Conservation (phyloP, 2,888 invertebrate species). For the Leptopterna dolabrata region DNA sequence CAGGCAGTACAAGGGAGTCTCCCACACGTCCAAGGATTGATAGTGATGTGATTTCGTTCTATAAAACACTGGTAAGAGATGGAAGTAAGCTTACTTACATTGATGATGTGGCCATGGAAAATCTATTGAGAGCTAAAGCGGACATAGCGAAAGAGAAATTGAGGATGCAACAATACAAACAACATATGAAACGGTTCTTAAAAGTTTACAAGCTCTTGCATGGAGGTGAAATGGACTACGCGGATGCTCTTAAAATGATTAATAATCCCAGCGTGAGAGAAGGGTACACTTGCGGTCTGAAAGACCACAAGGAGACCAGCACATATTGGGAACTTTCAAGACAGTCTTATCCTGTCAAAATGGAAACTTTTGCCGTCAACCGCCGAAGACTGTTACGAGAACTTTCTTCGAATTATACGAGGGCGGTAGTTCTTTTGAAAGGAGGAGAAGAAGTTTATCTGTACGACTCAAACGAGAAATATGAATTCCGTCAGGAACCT, state of each 20-base stretch:
- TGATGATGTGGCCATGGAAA: slow-evolving; percentile 35
- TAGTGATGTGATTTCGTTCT: neutral
- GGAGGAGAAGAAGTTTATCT: slow-evolving; percentile 40
- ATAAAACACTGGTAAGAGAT: neutral
- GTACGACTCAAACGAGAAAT: slow-evolving; percentile 23
- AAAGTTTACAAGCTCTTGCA: slow-evolving; percentile 32
- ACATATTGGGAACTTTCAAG: slow-evolving; percentile 9
- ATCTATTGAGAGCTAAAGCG: slow-evolving; percentile 21
- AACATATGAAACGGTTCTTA: slow-evolving; percentile 41
- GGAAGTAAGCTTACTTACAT: neutral
- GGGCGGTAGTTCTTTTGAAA: slow-evolving; percentile 31
- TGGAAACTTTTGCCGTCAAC: slow-evolving; percentile 51
- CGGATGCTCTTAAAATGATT: slow-evolving; percentile 24
- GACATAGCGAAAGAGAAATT: slow-evolving; percentile 34
- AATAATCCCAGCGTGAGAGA: slow-evolving; percentile 4
- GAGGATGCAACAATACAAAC: slow-evolving; percentile 24
- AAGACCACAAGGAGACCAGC: neutral
- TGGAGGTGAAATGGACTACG: slow-evolving; percentile 4
- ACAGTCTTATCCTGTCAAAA: slow-evolving; percentile 27
- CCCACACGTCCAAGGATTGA: neutral
- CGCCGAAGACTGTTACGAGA: slow-evolving; percentile 15
- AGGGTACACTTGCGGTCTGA: slow-evolving; percentile 13
- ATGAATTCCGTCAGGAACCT: slow-evolving; percentile 77
- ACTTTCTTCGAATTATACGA: slow-evolving; percentile 11
- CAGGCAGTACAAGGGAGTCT: neutral